Percentiles rank a stretch among this genome's conserved stretches.
Evolutionary conservation across 2,113 vertebrate genomes (phyloP).

Genomic region (Rhinoderma darwinii): DNA sequence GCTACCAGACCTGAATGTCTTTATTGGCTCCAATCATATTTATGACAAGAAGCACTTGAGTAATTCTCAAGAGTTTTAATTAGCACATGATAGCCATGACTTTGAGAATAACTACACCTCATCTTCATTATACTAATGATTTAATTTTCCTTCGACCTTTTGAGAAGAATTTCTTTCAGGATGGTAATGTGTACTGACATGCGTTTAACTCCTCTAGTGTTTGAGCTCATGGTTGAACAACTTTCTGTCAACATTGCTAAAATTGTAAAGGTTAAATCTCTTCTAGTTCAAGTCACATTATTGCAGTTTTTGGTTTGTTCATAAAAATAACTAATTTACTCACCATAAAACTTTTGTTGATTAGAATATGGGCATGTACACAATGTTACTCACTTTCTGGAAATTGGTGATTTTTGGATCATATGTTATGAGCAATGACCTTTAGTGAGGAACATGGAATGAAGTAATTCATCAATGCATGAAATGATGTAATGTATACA

Average conservation of each 20-base stretch:
- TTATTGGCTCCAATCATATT: conserved; percentile 58
- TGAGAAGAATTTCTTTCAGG: conserved; percentile 40
- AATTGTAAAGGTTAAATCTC: conserved; percentile 57
- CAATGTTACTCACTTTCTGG: neutral
- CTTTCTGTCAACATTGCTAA: conserved; percentile 57
- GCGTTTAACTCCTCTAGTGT: conserved; percentile 60
- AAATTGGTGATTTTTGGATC: neutral
- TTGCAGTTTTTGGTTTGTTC: conserved; percentile 41
- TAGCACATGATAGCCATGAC: conserved; percentile 57
- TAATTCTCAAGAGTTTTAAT: conserved; percentile 58
- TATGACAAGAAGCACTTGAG: conserved; percentile 54
- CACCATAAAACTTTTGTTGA: conserved; percentile 17
- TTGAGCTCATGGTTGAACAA: conserved; percentile 49
- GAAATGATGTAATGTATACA: neutral
- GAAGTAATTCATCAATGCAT: neutral
- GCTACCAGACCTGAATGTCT: conserved; percentile 37
- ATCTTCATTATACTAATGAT: conserved; percentile 60
- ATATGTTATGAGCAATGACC: conserved; percentile 25
- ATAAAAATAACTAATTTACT: conserved; percentile 43
- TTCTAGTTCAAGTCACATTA: conserved; percentile 51
- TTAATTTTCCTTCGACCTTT: conserved; percentile 58
- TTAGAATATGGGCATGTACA: conserved; percentile 1
- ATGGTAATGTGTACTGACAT: conserved; percentile 56
- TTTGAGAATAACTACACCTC: conserved; percentile 56
- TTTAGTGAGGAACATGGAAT: neutral